phyloP scores from a whole-genome alignment of 2,888 invertebrate species.

The Spilosoma lubricipeda region DNA sequence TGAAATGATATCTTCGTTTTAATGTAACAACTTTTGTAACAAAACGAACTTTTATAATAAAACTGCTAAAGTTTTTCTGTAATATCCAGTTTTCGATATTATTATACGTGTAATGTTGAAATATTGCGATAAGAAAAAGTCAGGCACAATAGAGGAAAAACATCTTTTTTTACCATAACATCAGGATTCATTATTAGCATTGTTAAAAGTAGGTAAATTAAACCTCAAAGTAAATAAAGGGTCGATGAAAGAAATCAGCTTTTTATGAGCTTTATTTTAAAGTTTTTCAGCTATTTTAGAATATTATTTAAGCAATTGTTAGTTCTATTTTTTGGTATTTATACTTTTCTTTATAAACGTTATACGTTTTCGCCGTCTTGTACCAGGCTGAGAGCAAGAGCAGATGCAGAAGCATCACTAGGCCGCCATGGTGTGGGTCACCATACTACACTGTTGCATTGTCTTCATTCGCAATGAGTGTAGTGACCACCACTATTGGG shows the following conservation, averaged over 20 bases:
- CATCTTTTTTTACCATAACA: not conserved
- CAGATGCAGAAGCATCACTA: too few relatives aligned
- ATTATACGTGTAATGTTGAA: not conserved
- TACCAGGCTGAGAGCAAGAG: not conserved
- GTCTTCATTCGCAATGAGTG: too few relatives aligned
- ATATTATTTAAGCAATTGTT: not conserved
- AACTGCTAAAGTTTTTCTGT: slow-evolving; percentile 26
- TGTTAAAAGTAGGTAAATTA: not conserved
- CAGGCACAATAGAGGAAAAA: not conserved
- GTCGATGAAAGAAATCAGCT: not conserved
- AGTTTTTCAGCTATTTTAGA: not conserved
- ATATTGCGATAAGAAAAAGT: not conserved
- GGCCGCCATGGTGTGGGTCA: too few relatives aligned
- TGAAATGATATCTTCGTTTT: slow-evolving; percentile 31
- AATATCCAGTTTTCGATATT: slow-evolving; percentile 10
- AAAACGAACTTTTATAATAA: slow-evolving; percentile 49
- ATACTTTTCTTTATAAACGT: not conserved
- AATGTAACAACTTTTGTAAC: slow-evolving; percentile 45
- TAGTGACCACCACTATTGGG: too few relatives aligned
- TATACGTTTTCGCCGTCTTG: not conserved
- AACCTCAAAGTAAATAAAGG: not conserved
- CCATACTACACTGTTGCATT: too few relatives aligned
- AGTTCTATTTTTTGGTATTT: not conserved
- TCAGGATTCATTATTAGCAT: not conserved
- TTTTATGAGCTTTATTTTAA: not conserved